phyloP scores from a whole-genome alignment of 2,797 vertebrate species.

The Pithecia hirsuta region DNA sequence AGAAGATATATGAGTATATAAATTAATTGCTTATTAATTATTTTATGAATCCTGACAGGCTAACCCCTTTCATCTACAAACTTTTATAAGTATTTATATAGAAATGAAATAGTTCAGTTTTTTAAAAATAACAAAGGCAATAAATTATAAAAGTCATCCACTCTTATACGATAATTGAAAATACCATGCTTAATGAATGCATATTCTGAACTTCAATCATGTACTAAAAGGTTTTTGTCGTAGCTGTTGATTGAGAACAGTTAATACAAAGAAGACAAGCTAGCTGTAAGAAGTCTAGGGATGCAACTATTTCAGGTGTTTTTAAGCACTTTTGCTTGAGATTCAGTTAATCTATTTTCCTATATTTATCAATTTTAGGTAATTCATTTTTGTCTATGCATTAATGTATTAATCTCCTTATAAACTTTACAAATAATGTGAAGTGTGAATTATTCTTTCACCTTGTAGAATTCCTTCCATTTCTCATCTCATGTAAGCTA shows the following conservation, averaged over 20 bases:
- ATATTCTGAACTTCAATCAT: conserved; percentile 45
- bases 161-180: conserved; percentile 31
- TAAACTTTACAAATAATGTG: conserved; percentile 3
- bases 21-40: neutral
- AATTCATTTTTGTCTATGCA: neutral
- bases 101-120: neutral
- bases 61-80: neutral
- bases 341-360: neutral
- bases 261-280: conserved; percentile 24
- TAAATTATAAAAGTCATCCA: conserved; percentile 5
- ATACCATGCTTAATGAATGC: neutral
- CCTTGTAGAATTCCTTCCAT: conserved; percentile 39
- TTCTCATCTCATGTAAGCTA: neutral
- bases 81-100: neutral
- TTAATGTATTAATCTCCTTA: conserved; percentile 7
- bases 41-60: neutral
- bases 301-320: neutral
- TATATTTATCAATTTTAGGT: neutral
- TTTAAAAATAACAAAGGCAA: conserved; percentile 45
- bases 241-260: conserved; percentile 49
- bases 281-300: neutral
- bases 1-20: neutral
- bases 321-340: neutral
- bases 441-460: conserved; percentile 34
- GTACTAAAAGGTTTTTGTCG: conserved; percentile 54